A percentile compares a stretch with the other conserved stretches of the same genome.
Evolutionary conservation across 2,113 vertebrate species (phyloP).

Genomic region (Strigops habroptila): DNA sequence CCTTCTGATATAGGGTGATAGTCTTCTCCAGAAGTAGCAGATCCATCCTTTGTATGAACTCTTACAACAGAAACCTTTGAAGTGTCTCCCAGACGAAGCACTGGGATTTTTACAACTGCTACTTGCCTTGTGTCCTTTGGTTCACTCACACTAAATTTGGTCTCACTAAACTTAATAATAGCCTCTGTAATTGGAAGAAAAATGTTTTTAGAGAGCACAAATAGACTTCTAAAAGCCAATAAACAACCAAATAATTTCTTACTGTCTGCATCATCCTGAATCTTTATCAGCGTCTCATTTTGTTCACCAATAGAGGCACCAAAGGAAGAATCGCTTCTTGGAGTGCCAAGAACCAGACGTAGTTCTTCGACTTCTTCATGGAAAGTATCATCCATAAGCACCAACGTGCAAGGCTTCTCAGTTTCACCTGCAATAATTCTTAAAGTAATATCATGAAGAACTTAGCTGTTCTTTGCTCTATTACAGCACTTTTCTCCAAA

Average conservation of each 20-base stretch:
- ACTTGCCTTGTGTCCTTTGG: conserved; percentile 80
- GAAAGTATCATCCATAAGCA: conserved; percentile 81
- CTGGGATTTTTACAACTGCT: conserved; percentile 81
- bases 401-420: conserved; percentile 83
- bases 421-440: conserved; percentile 81
- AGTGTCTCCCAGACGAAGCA: conserved; percentile 86
- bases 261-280: conserved; percentile 89
- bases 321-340: conserved; percentile 84
- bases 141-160: conserved; percentile 84
- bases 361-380: conserved; percentile 90
- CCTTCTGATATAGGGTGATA: conserved; percentile 92
- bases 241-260: conserved; percentile 57
- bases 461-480: not conserved
- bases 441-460: conserved; percentile 18
- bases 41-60: conserved; percentile 94
- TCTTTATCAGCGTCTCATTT: conserved; percentile 89
- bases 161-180: conserved; percentile 86
- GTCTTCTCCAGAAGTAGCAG: conserved; percentile 91
- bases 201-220: not conserved
- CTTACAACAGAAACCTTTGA: conserved; percentile 90
- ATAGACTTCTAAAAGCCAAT: not conserved
- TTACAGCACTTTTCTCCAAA: not conserved
- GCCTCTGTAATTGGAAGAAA: conserved; percentile 74
- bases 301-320: conserved; percentile 87
- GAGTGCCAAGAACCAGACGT: conserved; percentile 88